Evolutionary conservation across 2,797 vertebrate species (phyloP).

Genomic region (Hipposideros larvatus): DNA sequence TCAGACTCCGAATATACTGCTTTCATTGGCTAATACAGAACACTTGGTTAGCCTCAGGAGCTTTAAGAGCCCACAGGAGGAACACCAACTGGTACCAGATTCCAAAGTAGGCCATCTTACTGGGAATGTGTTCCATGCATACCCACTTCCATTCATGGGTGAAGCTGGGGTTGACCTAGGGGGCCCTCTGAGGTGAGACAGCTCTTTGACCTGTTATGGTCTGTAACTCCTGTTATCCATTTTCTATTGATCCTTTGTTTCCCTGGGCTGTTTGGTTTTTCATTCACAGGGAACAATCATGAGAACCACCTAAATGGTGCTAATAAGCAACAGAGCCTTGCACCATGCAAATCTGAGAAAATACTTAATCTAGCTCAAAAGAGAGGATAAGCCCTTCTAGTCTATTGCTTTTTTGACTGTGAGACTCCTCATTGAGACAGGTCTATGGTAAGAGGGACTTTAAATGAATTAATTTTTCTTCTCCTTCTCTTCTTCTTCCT

Average conservation of each 20-base stretch:
- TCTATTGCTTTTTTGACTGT: not conserved
- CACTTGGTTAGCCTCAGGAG: not conserved
- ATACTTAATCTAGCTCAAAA: not conserved
- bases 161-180: not conserved
- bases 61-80: not conserved
- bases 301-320: not conserved
- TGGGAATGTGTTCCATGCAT: not conserved
- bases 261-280: not conserved
- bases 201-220: not conserved
- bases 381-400: not conserved
- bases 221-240: not conserved
- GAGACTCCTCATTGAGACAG: conserved; percentile 6
- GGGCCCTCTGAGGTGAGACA: not conserved
- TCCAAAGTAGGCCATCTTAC: not conserved
- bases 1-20: not conserved
- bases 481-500: not conserved
- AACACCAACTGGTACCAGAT: not conserved
- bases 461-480: conserved; percentile 40
- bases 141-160: not conserved
- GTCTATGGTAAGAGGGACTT: not conserved
- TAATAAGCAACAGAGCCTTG: not conserved
- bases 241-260: not conserved
- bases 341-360: not conserved
- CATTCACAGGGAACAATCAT: not conserved
- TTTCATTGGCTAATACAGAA: conserved; percentile 51